Base-by-base conservation (phyloP, 2,113 vertebrate species). In the Megaceryle torquata region DNA sequence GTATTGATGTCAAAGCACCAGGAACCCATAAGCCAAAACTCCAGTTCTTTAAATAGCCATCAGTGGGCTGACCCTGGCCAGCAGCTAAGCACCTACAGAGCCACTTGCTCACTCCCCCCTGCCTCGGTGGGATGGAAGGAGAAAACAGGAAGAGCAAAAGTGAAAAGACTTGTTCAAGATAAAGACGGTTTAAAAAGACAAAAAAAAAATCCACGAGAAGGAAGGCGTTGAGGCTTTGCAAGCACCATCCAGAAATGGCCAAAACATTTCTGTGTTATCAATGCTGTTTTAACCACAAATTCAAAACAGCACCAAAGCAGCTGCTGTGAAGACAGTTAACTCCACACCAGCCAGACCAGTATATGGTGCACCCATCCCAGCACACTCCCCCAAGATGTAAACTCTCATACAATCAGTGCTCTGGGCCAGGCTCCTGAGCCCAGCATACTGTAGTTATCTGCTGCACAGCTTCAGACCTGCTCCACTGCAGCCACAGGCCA, bases 151-250 rank as follows among this genome's bases (percentile, higher is more conserved):
- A 72, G 25, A 65, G 41, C 33, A 74, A 15, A 87, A 92, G 29
- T 3, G 13, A 79, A 41, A 57, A 35, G 24, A 26, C 13, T 48
- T 26, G 41, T 41, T 77, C 33, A 41, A 46, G 33, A 80, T 51
- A 75, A 79, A n/a, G 21, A 28, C 15, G 67, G 31, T 33, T 86
- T 44, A 57, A 59, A 1, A 72, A 8, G 8, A 50, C 43, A 17
- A 64, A 60, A 81, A 44, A 0, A 2, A 31, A 37, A 44, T 3
- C 26, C 0, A 3, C 4, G 35, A 51, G 15, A n/a, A 51, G 15
- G 26, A 37, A 4, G 25, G 19, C 84, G 81, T 77, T 89, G 76
- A 80, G 37, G 35, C 43, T 89, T 63, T 77, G 68, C 44, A 78
- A 69, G 21, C 46, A 76, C 29, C 29, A 43, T 29, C 18, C 57